Base-by-base conservation (phyloP, 2,888 invertebrate genomes). In the Spilosoma lubricipeda region DNA sequence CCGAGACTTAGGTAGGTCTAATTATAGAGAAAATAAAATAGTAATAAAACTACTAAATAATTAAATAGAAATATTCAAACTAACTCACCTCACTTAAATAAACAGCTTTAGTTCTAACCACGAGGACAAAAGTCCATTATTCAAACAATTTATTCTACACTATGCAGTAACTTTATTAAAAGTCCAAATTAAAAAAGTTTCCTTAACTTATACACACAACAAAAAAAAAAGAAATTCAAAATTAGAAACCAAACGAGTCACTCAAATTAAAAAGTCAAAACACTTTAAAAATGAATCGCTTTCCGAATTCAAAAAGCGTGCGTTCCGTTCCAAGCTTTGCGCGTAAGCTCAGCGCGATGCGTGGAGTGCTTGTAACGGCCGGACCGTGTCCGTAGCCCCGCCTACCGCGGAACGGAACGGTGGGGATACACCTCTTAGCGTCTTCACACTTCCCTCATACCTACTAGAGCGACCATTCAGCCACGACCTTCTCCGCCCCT, bases 361-460 rank as follows among this genome's bases (percentile, higher is more conserved):
- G 91, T 91, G 90, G 91, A 88, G 90, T 90, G 90, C 88, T 92
- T 93, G 93, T 94, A 93, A 92, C 93, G 91, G 92, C 88, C 84
- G 75, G 90, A 89, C 87, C 87, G 89, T 87, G 87, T 87, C 88
- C 85, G 74, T 77, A 71, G 88, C 94, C 90, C 93, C 94, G 94
- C 94, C 94, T 90, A 91, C 91, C 86, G 88, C 89, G 89, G 87
- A 89, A 91, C 91, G 90, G 86, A 90, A 92, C 92, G 92, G 91
- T 87, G 91, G 91, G 91, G 93, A 92, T 92, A 93, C 94, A 94
- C 94, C 94, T 94, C 93, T 94, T 94, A 94, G 93, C 93, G 91
- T 93, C 93, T 94, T 94, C 93, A 94, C 94, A 93, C 94, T 94
- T 93, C 91, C 92, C 90, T 90, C 88, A 90, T 93, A 92, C 93